Evolutionary conservation across 2,888 invertebrate species (phyloP), one percentile per base, ranked within the genome.

Genomic region (Tridacna gigas): DNA sequence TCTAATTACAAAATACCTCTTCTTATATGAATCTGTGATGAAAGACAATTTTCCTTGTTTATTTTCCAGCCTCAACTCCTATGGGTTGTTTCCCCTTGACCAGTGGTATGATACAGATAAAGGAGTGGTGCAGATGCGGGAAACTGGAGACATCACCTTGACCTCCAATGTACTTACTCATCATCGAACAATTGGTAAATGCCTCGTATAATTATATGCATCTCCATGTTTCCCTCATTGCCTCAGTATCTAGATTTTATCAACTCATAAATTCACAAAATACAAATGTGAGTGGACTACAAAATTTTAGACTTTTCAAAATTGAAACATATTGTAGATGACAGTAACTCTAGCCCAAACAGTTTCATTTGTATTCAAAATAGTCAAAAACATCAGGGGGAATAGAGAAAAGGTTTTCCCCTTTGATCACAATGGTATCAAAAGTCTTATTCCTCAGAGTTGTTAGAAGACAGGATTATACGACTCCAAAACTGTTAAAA

Each of bases 11-110:
- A 37, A 37, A 37, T 37, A 37, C 37, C 37, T 37, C 37, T 37
- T 7, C 37, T 37, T 37, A n/a, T n/a, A n/a, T n/a, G n/a, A n/a
- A 37, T 37, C 37, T 4, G 37, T 37, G 37, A 37, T 37, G 37
- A 37, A 37, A 7, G 37, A 37, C 37, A 37, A 37, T 37, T 4
- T 37, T 37, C 7, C 3, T 37, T 4, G 60, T 61, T 56, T 4
- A 28, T 26, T 66, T 87, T 86, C 28, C 88, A 92, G 92, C 75
- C 91, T 89, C 76, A 91, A 89, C 80, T 85, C 88, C 20, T 88
- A 90, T 69, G 84, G 85, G 45, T 75, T 84, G 48, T 67, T 82
- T 75, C 88, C 88, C 22, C 65, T 86, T 25, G 83, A 83, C 37
- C 67, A 78, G 9, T 86, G 85, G 83, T 81, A 83, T 75, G 80